Evolutionary conservation across 2,113 vertebrate species (phyloP), one percentile per base, ranked within the genome.

Genomic region (Elephantulus edwardii): DNA sequence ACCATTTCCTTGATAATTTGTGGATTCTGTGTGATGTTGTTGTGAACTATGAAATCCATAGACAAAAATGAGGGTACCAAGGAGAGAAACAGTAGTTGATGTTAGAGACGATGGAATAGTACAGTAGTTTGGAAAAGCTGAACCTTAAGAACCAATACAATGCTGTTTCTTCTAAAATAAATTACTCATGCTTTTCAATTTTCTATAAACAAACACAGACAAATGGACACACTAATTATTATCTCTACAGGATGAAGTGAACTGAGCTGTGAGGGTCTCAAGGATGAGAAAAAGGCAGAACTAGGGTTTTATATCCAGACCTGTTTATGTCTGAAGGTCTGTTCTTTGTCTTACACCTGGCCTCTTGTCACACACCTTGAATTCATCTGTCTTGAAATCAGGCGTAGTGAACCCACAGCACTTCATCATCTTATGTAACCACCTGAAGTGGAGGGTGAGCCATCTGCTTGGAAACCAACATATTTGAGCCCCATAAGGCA

Each of bases 401-500:
- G 60, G 60, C 35, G 8, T 28, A 26, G 76, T 60, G 79, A 74
- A 3, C n/a, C 22, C n/a, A 35, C 79, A 26, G 42, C 13, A 62
- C 42, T 58, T 95, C 64, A 80, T 81, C 60, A 92, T 80, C 88
- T 96, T 96, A 93, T 88, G 72, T 91, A 96, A 95, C 88, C 86
- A 90, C 76, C 92, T 88, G 94, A 71, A 91, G 88, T 77, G n/a
- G 1, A 56, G 42, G n/a, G 86, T 83, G 86, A 88, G 83, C 94
- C 96, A 95, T 96, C 96, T 96, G 96, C 76, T 96, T 85, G 5
- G 3, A 33, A 30, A 93, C 52, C 40, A 87, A 81, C 94, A 93
- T 91, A 92, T 93, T 94, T 93, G 74, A 91, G 91, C n/a, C 79
- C 95, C 91, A 90, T 95, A 95, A 93, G 90, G 96, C 89, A 88